Conservation (phyloP, 2,113 vertebrate genomes). For the Arenaria interpres region DNA sequence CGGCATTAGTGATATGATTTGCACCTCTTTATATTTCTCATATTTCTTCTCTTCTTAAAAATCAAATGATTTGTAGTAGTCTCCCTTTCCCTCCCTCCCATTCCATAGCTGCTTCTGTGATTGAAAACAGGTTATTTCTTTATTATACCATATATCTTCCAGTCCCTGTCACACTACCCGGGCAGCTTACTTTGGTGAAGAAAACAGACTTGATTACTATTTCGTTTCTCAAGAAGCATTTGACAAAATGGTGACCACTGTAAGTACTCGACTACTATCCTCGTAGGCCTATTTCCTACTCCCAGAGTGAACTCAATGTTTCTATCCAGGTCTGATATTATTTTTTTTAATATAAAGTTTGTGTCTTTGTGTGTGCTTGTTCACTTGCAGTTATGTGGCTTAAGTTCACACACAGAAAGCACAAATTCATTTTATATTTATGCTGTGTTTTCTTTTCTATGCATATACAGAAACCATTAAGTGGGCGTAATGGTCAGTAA, state of each 20-base stretch:
- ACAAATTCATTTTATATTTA: background rate
- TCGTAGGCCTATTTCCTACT: background rate
- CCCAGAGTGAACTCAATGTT: background rate
- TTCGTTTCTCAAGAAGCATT: constrained; percentile 87
- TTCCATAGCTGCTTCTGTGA: background rate
- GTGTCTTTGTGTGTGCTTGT: background rate
- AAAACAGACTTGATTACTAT: constrained; percentile 88
- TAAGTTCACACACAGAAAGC: background rate
- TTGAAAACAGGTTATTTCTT: background rate
- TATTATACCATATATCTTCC: constrained; percentile 31
- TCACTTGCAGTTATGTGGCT: background rate
- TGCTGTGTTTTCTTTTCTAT: background rate
- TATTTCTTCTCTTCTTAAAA: constrained; percentile 32
- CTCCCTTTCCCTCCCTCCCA: background rate
- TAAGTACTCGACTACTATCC: constrained; percentile 45
- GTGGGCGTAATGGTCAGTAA: background rate
- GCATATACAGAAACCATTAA: background rate
- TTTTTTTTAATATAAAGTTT: background rate
- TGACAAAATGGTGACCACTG: constrained; percentile 80
- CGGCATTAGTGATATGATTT: background rate
- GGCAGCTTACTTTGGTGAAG: constrained; percentile 85
- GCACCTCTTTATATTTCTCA: background rate
- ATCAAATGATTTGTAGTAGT: background rate
- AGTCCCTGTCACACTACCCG: constrained; percentile 92
- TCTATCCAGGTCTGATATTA: background rate